Evolutionary conservation across 2,113 vertebrate genomes (phyloP), one percentile per base, ranked within the genome.

Genomic region (Anhinga anhinga): DNA sequence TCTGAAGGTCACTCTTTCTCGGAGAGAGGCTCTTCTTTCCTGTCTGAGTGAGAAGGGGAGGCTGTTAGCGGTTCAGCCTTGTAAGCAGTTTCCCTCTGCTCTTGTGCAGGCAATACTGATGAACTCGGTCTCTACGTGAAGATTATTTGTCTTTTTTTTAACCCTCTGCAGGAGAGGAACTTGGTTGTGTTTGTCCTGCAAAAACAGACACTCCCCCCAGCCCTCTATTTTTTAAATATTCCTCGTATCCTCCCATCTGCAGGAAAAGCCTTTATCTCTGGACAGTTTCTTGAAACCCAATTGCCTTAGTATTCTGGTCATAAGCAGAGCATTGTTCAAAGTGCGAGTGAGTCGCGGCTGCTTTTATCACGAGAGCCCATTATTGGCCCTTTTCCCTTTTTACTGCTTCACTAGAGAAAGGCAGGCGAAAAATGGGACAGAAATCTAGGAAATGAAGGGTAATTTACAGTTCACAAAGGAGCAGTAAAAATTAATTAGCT

Each of bases 401-500:
- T 91, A 90, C 73, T 89, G 97, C 86, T 85, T 93, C 73, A 7
- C 93, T 85, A 82, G 81, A 97, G 94, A 96, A 96, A 95, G 88
- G 77, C 94, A 86, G 78, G 83, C 22, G 0, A 93, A 95, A 97
- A 96, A 94, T 77, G 91, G 93, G 93, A 97, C 93, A 96, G 97
- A 97, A 96, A 94, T 97, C 96, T 95, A 96, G 96, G 95, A 97
- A 97, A 95, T 82, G 95, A 97, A 97, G 89, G 94, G 94, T 96
- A 97, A 97, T 97, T 96, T 97, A 95, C 95, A 93, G 96, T 97
- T 97, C 95, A 97, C 95, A 95, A 97, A 97, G 82, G 94, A 96
- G 91, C 97, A 95, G 95, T 95, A 95, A 96, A 97, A 97, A 96
- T 95, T 97, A 97, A 97, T 97, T 97, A 97, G 87, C 93, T 97